Evolutionary conservation across 1,140 invertebrate species (phyloP).

Genomic region (Neodiprion fabricii): DNA sequence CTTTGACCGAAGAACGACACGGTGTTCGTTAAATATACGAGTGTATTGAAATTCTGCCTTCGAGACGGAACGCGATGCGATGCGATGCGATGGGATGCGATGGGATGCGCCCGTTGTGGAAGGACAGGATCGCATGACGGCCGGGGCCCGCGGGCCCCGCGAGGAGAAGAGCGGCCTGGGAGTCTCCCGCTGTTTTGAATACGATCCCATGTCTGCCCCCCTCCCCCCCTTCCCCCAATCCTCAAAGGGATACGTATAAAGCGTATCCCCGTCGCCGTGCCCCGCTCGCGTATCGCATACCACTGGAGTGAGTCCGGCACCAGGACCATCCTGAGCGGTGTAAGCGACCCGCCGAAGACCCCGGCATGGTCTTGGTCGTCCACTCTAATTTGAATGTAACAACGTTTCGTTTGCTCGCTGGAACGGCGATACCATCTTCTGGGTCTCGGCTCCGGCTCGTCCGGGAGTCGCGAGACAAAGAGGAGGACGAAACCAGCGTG

Average conservation of each 20-base stretch:
- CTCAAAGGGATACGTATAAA: slow-evolving; percentile 19
- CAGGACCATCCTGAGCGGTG: slow-evolving; percentile 18
- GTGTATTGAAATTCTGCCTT: slow-evolving; percentile 53
- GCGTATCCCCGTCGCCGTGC: slow-evolving; percentile 29
- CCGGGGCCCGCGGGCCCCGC: slow-evolving; percentile 30
- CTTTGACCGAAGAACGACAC: neutral
- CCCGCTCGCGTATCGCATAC: slow-evolving; percentile 32
- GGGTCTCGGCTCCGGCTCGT: neutral
- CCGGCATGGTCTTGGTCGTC: slow-evolving; percentile 51
- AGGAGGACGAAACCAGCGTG: neutral
- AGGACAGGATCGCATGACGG: slow-evolving; percentile 53
- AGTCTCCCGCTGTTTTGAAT: slow-evolving; percentile 55
- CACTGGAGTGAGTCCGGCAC: neutral
- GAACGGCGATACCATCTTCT: slow-evolving; percentile 57
- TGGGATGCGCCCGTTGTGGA: slow-evolving; percentile 49
- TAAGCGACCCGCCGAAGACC: slow-evolving; percentile 28
- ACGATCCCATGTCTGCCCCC: slow-evolving; percentile 37
- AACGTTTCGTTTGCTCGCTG: slow-evolving; percentile 59
- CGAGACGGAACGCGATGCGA: slow-evolving; percentile 33
- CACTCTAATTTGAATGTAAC: slow-evolving; percentile 64
- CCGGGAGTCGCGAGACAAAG: neutral
- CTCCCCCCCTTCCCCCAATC: slow-evolving; percentile 20
- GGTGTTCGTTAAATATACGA: slow-evolving; percentile 54
- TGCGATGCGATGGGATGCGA: slow-evolving; percentile 17
- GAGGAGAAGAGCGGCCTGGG: slow-evolving; percentile 30